Base-by-base conservation (phyloP, 2,113 vertebrate genomes). In the Isurus oxyrinchus region DNA sequence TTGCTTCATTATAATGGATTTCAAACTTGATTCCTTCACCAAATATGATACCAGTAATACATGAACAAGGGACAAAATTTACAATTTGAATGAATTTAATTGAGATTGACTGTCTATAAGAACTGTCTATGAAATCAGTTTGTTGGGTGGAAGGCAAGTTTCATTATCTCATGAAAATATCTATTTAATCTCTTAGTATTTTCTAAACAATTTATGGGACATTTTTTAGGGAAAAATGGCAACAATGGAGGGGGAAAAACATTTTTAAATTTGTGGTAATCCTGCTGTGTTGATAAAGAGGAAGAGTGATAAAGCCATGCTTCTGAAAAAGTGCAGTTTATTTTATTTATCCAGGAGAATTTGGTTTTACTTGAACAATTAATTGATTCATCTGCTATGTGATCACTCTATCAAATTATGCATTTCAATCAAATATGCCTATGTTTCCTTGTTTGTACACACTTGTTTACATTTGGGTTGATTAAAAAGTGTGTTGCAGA, bases 131-230 rank as follows among this genome's bases (percentile, higher is more conserved):
- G 5, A 40, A 66, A 94, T 57, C 53, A 57, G 27, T 53, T 23
- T 90, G 87, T 57, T 90, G 25, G 53, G 3, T 90, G 23, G 31
- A 11, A 57, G 23, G 14, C 25, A n/a, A 13, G 25, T 90, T 57
- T 90, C 84, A 90, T 90, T 6, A 25, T 94, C 35, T 94, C 31
- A 94, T 91, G 27, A 63, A 90, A 63, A 63, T 94, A 94, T 94
- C 66, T 94, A 40, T 94, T 94, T 63, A 35, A 94, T 94, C 2
- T 40, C n/a, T 31, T 35, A 63, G 57, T 61, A 61, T 2, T 63
- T 93, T 40, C 57, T 40, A 5, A n/a, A 93, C 59, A 35, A 40
- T 63, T 4, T 94, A 94, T 63, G n/a, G 21, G n/a, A 61, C 16
- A 94, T 25, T 55, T 63, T n/a, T 63, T 23, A 63, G 21, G 35